Evolutionary conservation across 2,888 invertebrate genomes (phyloP).

Genomic region (Meteorus cinctellus): DNA sequence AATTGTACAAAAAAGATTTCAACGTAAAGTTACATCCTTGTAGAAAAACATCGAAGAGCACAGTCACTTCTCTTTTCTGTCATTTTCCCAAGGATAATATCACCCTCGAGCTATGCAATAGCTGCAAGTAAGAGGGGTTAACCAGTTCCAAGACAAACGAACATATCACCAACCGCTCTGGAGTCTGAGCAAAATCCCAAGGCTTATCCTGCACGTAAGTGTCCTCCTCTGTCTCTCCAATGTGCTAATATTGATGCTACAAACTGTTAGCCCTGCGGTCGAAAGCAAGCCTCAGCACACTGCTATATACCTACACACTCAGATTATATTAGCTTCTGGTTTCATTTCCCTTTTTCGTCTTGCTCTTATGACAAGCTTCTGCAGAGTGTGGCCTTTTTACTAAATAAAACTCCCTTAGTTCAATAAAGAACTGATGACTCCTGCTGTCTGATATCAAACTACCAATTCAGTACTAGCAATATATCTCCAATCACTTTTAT

Average conservation of each 20-base stretch:
- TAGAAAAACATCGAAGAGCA: background rate
- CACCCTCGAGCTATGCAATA: constrained; percentile 6
- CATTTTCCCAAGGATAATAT: constrained; percentile 16
- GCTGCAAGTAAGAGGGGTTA: constrained; percentile 16
- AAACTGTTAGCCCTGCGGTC: constrained; percentile 35
- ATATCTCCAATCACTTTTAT: no score
- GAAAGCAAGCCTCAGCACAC: constrained; percentile 17
- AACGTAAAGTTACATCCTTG: background rate
- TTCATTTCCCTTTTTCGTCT: background rate
- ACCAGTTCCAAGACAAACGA: constrained; percentile 25
- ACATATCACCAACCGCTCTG: background rate
- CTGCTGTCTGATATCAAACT: no score
- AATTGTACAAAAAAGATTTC: background rate
- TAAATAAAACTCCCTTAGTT: no score
- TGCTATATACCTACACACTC: background rate
- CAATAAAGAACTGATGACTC: no score
- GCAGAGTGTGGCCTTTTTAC: no score
- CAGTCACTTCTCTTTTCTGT: background rate
- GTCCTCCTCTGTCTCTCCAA: constrained; percentile 16
- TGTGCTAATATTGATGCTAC: constrained; percentile 36
- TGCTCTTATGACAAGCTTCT: background rate
- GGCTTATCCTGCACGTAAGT: constrained; percentile 9
- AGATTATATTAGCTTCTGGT: background rate
- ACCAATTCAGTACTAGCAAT: no score
- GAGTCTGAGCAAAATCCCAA: constrained; percentile 12